Evolutionary conservation across 2,113 vertebrate species (phyloP), one percentile per base, ranked within the genome.

Genomic region (cattle (Bos taurus)): DNA sequence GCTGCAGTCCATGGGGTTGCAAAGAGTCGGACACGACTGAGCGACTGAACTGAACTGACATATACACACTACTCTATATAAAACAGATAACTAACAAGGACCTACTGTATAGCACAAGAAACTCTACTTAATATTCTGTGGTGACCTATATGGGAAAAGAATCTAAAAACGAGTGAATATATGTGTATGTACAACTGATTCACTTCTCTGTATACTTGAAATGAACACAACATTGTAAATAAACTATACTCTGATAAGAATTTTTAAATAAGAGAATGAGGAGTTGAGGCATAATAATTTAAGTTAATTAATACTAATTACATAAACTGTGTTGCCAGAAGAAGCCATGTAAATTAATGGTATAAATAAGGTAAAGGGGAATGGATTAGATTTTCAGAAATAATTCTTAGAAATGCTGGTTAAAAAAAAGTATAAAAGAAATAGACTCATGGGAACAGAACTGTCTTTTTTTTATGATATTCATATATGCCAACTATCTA

Each of bases 251-350:
- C 16, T 48, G 5, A 52, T 81, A 52, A 52, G 9, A 21, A 21
- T 81, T 33, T 52, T 81, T 52, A 52, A 50, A 97, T 96, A 98
- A 33, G 46, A 97, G 96, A 97, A 96, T 23, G 0, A 59, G 57
- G 85, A 97, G 96, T 94, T 82, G 82, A 97, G 87, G 86, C 67
- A 62, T 92, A 95, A 96, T 81, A 86, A 94, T 96, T 98, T 98
- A 97, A 97, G 84, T 98, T 86, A 96, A 95, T 95, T 97, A 98
- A 67, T 92, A 85, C 56, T 97, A 97, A 97, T 98, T 90, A 95
- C 43, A 64, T 96, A 95, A 93, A 97, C 97, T 80, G 0, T 91
- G 59, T 96, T 96, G 74, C 83, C 80, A 88, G 54, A 94, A 92
- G 82, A 96, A 64, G 40, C 81, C 89, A 16, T 95, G 54, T 94